phyloP scores from a whole-genome alignment of 2,113 vertebrate genomes.

The Pollimyrus isidori region DNA sequence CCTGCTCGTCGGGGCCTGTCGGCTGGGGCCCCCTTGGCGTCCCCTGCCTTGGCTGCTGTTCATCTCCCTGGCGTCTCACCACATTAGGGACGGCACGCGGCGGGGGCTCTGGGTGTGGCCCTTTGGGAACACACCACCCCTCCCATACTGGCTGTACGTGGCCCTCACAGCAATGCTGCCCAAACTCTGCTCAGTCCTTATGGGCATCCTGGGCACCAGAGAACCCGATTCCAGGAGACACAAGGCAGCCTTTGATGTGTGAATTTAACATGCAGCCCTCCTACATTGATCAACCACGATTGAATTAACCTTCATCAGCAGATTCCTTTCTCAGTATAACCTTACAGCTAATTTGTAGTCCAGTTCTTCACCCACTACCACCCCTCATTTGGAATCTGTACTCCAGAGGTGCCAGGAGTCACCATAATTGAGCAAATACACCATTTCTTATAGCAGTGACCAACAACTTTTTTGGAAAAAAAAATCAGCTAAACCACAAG shows the following conservation, averaged over 20 bases:
- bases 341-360: not conserved
- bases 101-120: conserved; percentile 92
- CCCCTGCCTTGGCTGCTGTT: conserved; percentile 95
- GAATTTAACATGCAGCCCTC: conserved; percentile 25
- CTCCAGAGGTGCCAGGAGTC: not conserved
- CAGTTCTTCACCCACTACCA: not conserved
- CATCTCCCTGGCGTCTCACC: conserved; percentile 87
- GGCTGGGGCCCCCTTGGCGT: conserved; percentile 86
- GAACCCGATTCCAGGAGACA: conserved; percentile 85
- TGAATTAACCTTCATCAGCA: not conserved
- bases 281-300: not conserved
- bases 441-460: not conserved
- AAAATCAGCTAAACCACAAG: not conserved
- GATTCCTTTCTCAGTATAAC: not conserved
- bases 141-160: conserved; percentile 89
- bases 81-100: conserved; percentile 80
- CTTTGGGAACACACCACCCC: conserved; percentile 80
- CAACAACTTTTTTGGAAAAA: not conserved
- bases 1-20: conserved; percentile 75
- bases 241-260: conserved; percentile 81
- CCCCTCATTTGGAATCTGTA: not conserved
- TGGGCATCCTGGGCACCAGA: conserved; percentile 87
- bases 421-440: not conserved
- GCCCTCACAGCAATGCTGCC: conserved; percentile 83
- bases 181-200: conserved; percentile 82